A percentile compares a stretch with the other conserved stretches of the same genome.
Conservation (phyloP, 2,797 vertebrate species). For the Silurus lanzhouensis region DNA sequence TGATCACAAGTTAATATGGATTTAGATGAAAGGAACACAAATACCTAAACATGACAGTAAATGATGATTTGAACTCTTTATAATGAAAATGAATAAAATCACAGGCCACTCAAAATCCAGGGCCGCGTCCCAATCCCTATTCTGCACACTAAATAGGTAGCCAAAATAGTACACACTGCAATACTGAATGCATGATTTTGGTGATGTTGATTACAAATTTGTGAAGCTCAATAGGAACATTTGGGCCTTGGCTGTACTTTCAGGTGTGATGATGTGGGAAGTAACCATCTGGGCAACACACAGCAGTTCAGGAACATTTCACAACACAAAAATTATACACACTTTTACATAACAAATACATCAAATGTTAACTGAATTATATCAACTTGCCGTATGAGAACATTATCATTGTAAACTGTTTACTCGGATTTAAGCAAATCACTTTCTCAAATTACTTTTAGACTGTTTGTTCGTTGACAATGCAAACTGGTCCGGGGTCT, state of each 20-base stretch:
- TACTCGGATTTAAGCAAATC: too few species aligned
- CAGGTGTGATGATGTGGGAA: neutral
- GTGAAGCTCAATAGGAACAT: neutral
- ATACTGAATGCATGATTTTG: neutral
- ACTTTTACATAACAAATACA: too few species aligned
- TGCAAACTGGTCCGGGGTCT: too few species aligned
- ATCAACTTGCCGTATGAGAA: too few species aligned
- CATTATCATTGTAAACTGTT: too few species aligned
- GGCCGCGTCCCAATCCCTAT: neutral
- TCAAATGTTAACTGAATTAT: too few species aligned
- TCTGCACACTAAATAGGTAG: neutral
- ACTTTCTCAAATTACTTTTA: too few species aligned
- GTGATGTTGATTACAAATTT: neutral
- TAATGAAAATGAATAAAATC: neutral
- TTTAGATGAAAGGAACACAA: neutral
- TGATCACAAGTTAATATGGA: neutral
- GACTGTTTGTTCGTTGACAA: too few species aligned
- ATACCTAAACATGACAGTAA: neutral
- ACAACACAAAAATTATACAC: too few species aligned
- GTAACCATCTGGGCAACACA: neutral
- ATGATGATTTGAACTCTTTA: neutral
- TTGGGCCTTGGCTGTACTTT: neutral
- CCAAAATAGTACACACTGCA: neutral
- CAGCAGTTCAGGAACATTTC: neutral
- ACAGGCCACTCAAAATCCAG: neutral